Evolutionary conservation across 2,113 vertebrate species (phyloP).

Genomic region (Cyprinodon variegatus): DNA sequence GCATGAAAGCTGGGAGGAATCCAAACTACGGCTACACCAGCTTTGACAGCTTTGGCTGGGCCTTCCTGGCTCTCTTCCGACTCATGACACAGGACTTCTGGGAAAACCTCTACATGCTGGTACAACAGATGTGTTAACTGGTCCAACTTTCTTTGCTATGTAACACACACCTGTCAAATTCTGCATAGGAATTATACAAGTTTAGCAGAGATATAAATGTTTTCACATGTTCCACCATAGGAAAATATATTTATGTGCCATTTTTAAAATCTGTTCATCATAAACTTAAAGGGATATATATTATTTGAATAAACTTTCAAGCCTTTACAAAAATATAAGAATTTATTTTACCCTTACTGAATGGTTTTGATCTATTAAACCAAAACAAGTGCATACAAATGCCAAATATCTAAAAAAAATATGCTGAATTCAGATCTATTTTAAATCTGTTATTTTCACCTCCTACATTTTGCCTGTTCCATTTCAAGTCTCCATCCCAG

Average conservation of each 20-base stretch:
- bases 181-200: neutral
- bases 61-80: constrained; percentile 96
- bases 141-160: rapidly evolving
- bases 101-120: constrained; percentile 98
- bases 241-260: neutral
- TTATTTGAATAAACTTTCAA: neutral
- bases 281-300: neutral
- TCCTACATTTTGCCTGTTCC: neutral
- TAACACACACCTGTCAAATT: neutral
- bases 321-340: neutral
- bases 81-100: constrained; percentile 99
- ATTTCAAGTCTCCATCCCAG: neutral
- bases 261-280: neutral
- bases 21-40: constrained; percentile 99
- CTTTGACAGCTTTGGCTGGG: constrained; percentile 99
- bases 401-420: neutral
- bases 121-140: constrained; percentile 69
- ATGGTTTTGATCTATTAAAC: neutral
- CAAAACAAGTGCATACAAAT: neutral
- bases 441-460: neutral
- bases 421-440: neutral
- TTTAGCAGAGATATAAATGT: neutral
- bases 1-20: constrained; percentile 98
- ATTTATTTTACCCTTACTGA: neutral
- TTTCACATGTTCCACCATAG: neutral